Evolutionary conservation across 2,113 vertebrate species (phyloP).

Genomic region (Emydocephalus ijimae): DNA sequence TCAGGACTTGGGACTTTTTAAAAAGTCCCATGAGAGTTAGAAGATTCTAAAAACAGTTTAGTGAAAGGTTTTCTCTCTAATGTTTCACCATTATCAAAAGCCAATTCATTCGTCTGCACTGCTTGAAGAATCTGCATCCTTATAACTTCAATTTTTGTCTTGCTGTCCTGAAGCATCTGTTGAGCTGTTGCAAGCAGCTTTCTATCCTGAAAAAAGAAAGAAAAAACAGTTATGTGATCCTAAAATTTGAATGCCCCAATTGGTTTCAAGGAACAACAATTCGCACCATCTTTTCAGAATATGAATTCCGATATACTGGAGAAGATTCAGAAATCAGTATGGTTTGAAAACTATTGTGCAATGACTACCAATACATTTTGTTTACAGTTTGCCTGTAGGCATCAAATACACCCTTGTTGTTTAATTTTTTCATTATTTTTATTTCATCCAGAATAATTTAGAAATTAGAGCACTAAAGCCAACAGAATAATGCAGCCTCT

Average conservation of each 20-base stretch:
- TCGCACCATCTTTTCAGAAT: slow-evolving; percentile 25
- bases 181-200: slow-evolving; percentile 96
- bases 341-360: background rate
- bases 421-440: background rate
- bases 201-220: slow-evolving; percentile 79
- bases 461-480: slow-evolving; percentile 17
- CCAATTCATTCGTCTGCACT: slow-evolving; percentile 90
- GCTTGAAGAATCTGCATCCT: slow-evolving; percentile 99
- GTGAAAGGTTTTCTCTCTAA: slow-evolving; percentile 63
- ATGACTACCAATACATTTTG: background rate
- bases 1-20: background rate
- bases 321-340: background rate
- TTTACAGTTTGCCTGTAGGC: background rate
- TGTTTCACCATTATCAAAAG: slow-evolving; percentile 90
- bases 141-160: slow-evolving; percentile 98
- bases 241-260: slow-evolving; percentile 37
- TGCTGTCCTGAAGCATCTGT: slow-evolving; percentile 98
- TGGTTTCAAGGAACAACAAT: slow-evolving; percentile 6
- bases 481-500: slow-evolving; percentile 35
- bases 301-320: background rate
- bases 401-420: background rate
- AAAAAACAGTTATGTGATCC: slow-evolving; percentile 19
- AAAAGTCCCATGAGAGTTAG: background rate
- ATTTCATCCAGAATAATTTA: background rate
- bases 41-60: background rate